Percentiles rank a stretch among this genome's conserved stretches.
These are phyloP conservation scores for Apamea crenata DNA, from an alignment of 2,888 invertebrate genomes.

Conservation along the genomic window DNA sequence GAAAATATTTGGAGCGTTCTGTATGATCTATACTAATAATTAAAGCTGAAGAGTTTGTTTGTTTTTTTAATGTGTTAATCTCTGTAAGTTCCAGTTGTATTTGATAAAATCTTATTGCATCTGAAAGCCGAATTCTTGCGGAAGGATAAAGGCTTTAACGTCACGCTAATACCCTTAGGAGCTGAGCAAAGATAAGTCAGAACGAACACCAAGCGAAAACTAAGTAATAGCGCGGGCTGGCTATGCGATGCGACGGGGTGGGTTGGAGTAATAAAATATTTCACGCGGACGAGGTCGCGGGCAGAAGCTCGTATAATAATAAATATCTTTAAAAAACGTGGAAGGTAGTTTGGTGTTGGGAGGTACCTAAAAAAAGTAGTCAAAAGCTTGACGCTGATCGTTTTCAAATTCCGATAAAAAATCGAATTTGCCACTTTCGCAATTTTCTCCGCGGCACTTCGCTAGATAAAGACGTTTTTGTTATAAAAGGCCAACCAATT, in stretches of 20 bases:
- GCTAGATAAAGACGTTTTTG: slow-evolving; percentile 53
- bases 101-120: neutral
- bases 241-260: neutral
- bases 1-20: too few species aligned
- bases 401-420: slow-evolving; percentile 37
- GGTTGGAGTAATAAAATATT: too few species aligned
- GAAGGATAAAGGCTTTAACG: too few species aligned
- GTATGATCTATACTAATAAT: neutral
- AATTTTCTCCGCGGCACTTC: slow-evolving; percentile 34
- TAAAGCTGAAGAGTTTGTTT: neutral
- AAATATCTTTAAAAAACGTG: neutral
- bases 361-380: too few species aligned
- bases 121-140: neutral
- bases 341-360: too few species aligned
- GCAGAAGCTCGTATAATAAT: too few species aligned
- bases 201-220: neutral
- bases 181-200: neutral
- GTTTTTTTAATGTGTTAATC: neutral
- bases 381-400: slow-evolving; percentile 2
- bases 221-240: too few species aligned
- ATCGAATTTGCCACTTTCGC: slow-evolving; percentile 22
- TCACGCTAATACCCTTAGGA: too few species aligned
- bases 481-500: slow-evolving; percentile 57
- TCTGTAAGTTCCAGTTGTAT: too few species aligned
- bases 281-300: too few species aligned